phyloP scores from a whole-genome alignment of 2,888 invertebrate genomes.

The Ditula angustiorana region DNA sequence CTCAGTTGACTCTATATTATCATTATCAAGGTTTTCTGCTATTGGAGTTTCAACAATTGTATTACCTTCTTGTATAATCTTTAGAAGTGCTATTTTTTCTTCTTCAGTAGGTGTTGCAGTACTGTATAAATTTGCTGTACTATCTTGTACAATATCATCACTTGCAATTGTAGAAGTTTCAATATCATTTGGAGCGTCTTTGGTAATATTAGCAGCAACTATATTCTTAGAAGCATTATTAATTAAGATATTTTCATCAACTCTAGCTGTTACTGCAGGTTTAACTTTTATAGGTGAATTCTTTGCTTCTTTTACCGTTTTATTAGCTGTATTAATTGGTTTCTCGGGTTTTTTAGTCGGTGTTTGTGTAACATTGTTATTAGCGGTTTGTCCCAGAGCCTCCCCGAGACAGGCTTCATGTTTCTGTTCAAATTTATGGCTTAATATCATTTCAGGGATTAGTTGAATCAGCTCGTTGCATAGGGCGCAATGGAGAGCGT shows the following conservation, averaged over 20 bases:
- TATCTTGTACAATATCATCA: background rate
- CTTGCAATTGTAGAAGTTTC: background rate
- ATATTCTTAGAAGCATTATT: no score
- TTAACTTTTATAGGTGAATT: background rate
- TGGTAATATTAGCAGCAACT: no score
- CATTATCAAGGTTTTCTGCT: background rate
- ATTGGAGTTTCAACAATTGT: no score
- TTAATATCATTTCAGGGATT: slow-evolving; percentile 28
- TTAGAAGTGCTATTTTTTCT: background rate
- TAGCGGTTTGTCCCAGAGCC: slow-evolving; percentile 2
- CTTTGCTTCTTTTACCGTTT: background rate
- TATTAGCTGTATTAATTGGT: background rate
- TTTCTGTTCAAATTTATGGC: slow-evolving; percentile 39
- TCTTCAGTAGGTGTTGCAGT: background rate
- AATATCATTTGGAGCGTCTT: background rate
- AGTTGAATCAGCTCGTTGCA: slow-evolving; percentile 44
- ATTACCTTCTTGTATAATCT: background rate
- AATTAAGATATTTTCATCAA: no score
- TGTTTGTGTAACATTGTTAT: no score
- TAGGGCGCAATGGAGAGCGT: slow-evolving; percentile 46
- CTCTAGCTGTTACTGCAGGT: background rate
- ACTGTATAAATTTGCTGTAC: no score
- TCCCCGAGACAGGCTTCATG: slow-evolving; percentile 32
- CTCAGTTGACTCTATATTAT: background rate
- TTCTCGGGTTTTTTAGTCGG: no score